Evolutionary conservation across 1,140 invertebrate species (phyloP).

Genomic region (Prorops nasuta): DNA sequence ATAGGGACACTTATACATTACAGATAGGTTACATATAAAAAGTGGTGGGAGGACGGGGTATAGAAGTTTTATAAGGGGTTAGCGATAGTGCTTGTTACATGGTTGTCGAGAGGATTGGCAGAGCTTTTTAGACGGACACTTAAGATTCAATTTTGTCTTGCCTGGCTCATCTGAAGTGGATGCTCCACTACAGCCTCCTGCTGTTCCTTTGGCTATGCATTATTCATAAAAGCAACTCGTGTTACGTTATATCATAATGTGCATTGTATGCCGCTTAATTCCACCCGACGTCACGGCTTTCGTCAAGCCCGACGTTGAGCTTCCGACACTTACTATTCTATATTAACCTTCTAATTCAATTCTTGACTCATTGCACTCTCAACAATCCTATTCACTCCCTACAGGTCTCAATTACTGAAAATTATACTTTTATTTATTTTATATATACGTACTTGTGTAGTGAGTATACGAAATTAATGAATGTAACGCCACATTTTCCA

Average conservation of each 20-base stretch:
- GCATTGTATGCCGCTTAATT: slow-evolving; percentile 29
- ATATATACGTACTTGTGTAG: slow-evolving; percentile 3
- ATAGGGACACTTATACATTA: too few relatives aligned
- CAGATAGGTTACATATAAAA: too few relatives aligned
- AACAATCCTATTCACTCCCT: too few relatives aligned
- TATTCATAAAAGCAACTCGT: slow-evolving; percentile 56
- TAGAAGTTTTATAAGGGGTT: too few relatives aligned
- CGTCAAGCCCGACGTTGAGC: too few relatives aligned
- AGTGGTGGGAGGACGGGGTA: too few relatives aligned
- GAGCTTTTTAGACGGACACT: slow-evolving; percentile 48
- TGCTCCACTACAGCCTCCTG: slow-evolving; percentile 46
- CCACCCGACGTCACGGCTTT: slow-evolving; percentile 21
- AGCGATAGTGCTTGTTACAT: slow-evolving; percentile 43
- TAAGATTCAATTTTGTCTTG: slow-evolving; percentile 56
- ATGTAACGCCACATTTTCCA: slow-evolving; percentile 4
- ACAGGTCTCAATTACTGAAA: too few relatives aligned
- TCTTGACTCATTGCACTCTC: too few relatives aligned
- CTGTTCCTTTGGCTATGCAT: slow-evolving; percentile 54
- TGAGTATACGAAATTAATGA: neutral
- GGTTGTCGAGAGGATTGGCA: slow-evolving; percentile 38
- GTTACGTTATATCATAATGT: slow-evolving; percentile 44
- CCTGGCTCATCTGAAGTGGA: slow-evolving; percentile 55
- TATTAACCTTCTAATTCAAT: too few relatives aligned
- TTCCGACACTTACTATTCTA: too few relatives aligned
- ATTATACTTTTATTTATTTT: neutral